Evolutionary conservation across 2,797 vertebrate genomes (phyloP), one percentile per base, ranked within the genome.

Genomic region (Aquila chrysaetos): DNA sequence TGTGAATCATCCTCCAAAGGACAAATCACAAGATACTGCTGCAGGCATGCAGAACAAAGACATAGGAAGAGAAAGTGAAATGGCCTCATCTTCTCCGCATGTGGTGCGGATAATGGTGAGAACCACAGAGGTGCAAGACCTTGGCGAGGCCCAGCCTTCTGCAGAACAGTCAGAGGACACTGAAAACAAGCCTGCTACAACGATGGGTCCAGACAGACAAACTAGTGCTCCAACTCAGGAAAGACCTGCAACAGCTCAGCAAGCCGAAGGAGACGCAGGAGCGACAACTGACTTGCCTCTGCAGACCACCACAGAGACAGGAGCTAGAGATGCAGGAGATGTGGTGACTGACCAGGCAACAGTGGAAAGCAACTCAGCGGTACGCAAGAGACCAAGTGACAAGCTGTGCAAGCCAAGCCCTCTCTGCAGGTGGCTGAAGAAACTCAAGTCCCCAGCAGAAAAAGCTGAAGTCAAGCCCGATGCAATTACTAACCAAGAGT

Each of bases 401-500:
- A 83, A 25, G 46, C 9, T 9, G 31, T 44, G 57, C 69, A 94
- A 65, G 57, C 22, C 69, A 1, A 92, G 91, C 49, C 76, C 79
- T 18, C 22, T 97, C 27, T 96, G 96, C 91, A 95, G 33, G 51
- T 95, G 94, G 96, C 93, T 97, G 85, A 86, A 48, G 88, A 88
- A 24, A 2, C 85, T 95, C 69, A 81, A 7, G 49, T 24, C 46
- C 31, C 59, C 72, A 0, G 64, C 53, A 88, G 44, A 5, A 49
- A 90, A 72, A 33, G 5, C 44, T 4, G 8, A 83, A 82, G 75
- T 8, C 31, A 68, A 85, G 72, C 9, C 82, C 0, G 9, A 44
- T 17, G 85, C n/a, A 28, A 30, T 0, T 41, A 13, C 13, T 3
- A 33, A 41, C 53, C 78, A 65, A 10, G 19, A 91, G 57, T 77